A percentile compares a stretch with the other conserved stretches of the same genome.
Evolutionary conservation across 1,140 invertebrate species (phyloP).

Genomic region (Chelonus insularis): DNA sequence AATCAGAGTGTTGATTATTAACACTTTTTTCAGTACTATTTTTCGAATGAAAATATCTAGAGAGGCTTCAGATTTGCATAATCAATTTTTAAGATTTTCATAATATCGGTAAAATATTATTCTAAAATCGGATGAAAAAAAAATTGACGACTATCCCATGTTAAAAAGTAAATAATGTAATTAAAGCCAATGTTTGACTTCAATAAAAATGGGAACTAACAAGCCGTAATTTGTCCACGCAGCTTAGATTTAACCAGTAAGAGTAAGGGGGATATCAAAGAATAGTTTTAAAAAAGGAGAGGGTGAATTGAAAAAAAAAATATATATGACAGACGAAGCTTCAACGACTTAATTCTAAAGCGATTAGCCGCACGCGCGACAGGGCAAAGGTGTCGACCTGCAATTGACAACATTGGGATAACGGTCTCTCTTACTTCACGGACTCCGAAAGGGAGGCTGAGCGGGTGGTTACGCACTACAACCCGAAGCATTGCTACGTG

Average conservation of each 20-base stretch:
- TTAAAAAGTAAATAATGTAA: too few species aligned
- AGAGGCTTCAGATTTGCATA: too few species aligned
- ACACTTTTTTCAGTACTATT: too few species aligned
- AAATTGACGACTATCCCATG: too few species aligned
- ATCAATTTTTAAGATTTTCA: too few species aligned
- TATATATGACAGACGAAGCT: background rate
- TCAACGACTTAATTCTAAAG: constrained; percentile 52
- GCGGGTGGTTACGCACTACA: background rate
- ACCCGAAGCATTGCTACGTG: background rate
- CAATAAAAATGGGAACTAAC: constrained; percentile 19
- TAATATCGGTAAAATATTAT: too few species aligned
- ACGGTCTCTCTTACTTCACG: constrained; percentile 7
- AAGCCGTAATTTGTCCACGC: constrained; percentile 2
- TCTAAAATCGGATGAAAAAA: too few species aligned
- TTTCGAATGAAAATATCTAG: too few species aligned
- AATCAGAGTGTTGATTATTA: too few species aligned
- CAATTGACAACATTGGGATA: constrained; percentile 52
- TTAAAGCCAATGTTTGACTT: too few species aligned
- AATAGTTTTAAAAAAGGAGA: constrained; percentile 2
- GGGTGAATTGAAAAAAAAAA: background rate
- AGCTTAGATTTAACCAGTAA: constrained; percentile 14
- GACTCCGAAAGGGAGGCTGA: background rate
- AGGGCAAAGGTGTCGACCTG: constrained; percentile 57
- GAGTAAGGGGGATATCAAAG: constrained; percentile 4
- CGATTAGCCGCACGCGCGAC: constrained; percentile 57